Evolutionary conservation across 2,888 invertebrate genomes (phyloP), one percentile per base, ranked within the genome.

Genomic region (Carterocephalus palaemon): DNA sequence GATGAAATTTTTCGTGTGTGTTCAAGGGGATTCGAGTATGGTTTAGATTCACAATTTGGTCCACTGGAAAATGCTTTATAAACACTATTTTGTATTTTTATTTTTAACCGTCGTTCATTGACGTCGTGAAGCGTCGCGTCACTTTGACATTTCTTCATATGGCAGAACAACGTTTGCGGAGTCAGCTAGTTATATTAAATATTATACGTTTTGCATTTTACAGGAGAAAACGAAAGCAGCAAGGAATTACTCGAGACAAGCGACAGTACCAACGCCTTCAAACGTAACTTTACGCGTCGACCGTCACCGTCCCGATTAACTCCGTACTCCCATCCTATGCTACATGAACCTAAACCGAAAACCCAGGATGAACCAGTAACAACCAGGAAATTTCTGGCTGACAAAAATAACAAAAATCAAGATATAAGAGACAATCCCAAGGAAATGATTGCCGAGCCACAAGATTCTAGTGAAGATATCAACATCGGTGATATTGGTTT

Each of bases 211-310:
- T 7, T 16, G 8, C 0, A 8, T 46, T 41, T 62, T 59, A 24
- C 61, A 88, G 89, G 78, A 3, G 90, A 90, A 56, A 81, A 73
- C 37, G 90, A 90, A 28, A 90, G 87, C 68, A 90, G 90, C 62
- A 88, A 89, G 51, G 90, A 90, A 57, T 75, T 90, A 2, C 87
- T 90, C 49, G 82, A 90, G 66, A 90, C 89, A 7, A 90, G 90
- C 49, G 90, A 90, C 59, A 81, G 74, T 51, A 76, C 54, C 47
- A 78, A 78, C 48, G 70, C 63, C 2, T 60, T 75, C 13, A 75
- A 69, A 50, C 71, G 77, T 38, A 83, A 81, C 56, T 80, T 67
- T 54, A 82, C 83, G 0, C 65, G 82, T 1, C 70, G 79, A 0
- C 83, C 83, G 0, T 70, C 76, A 0, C 65, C 70, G 1, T 64